A percentile compares a stretch with the other conserved stretches of the same genome.
Conservation (phyloP, 2,888 invertebrate genomes). For the Sesamia inferens region DNA sequence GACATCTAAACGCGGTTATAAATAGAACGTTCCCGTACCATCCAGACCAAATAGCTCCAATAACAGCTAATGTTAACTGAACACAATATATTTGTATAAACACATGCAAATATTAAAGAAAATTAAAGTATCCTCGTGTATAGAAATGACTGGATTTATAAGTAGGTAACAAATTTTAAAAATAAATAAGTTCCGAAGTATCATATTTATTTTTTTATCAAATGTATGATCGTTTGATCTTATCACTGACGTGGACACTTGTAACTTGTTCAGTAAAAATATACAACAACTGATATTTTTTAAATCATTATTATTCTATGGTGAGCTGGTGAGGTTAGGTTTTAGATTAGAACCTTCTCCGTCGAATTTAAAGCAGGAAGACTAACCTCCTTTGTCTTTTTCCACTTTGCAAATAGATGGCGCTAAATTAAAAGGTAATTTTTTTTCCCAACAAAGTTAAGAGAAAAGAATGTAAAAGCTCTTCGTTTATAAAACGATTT, state of each 20-base stretch:
- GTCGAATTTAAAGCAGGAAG: conserved; percentile 1
- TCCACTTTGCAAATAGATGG: conserved; percentile 49
- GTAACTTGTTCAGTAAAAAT: conserved; percentile 37
- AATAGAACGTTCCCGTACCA: conserved; percentile 83
- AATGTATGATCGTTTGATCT: conserved; percentile 37
- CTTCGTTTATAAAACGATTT: conserved; percentile 1
- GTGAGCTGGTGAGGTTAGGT: conserved; percentile 58
- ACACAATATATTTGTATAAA: conserved; percentile 23
- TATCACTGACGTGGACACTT: conserved; percentile 59
- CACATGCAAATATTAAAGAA: not conserved
- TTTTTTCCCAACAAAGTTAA: not conserved
- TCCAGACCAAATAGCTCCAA: conserved; percentile 60
- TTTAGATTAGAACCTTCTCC: conserved; percentile 49
- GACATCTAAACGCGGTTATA: conserved; percentile 81
- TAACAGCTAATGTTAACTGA: conserved; percentile 47
- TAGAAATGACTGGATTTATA: conserved; percentile 2
- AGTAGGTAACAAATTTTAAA: not conserved
- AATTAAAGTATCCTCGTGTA: not conserved
- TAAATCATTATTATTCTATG: conserved; percentile 17
- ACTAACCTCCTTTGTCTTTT: conserved; percentile 9
- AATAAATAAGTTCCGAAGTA: conserved; percentile 3
- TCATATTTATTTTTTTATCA: conserved; percentile 40
- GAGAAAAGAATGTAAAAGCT: not conserved
- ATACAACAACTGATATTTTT: not conserved
- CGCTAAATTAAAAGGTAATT: conserved; percentile 46